A percentile compares a stretch with the other conserved stretches of the same genome.
These are phyloP conservation scores for Macrotus californicus DNA, from an alignment of 2,113 vertebrate genomes.

Conservation along the genomic window DNA sequence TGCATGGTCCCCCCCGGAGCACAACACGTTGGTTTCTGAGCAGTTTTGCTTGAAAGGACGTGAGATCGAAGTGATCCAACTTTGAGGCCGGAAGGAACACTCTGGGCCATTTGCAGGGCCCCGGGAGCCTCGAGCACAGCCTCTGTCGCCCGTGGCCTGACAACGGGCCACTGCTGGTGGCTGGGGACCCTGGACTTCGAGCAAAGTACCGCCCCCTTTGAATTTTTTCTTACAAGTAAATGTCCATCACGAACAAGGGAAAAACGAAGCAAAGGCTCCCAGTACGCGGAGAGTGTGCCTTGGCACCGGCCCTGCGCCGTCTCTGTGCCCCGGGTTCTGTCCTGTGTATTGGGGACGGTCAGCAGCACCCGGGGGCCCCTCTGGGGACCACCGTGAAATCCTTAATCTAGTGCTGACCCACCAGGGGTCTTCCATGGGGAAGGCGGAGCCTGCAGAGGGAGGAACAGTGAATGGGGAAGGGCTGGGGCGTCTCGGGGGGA, in stretches of 20 bases:
- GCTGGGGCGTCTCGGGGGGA: no score
- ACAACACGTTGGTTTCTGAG: rapidly evolving
- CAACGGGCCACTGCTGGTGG: rapidly evolving
- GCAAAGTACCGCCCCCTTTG: background rate
- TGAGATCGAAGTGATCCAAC: rapidly evolving
- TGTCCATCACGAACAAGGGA: background rate
- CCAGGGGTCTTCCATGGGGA: background rate
- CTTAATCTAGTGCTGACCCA: no score
- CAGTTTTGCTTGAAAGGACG: background rate
- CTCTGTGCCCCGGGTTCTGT: rapidly evolving
- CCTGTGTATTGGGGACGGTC: rapidly evolving
- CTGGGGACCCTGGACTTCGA: background rate
- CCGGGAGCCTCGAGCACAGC: rapidly evolving
- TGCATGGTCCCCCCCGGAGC: background rate
- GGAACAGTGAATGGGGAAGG: no score
- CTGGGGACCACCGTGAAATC: background rate
- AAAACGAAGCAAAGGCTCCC: rapidly evolving
- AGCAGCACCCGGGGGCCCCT: no score
- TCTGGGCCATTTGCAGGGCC: background rate
- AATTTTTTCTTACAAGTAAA: background rate
- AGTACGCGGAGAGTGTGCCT: rapidly evolving
- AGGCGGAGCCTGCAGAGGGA: background rate
- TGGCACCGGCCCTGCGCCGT: rapidly evolving
- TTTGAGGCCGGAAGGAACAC: background rate
- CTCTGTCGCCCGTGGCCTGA: rapidly evolving